Percentiles rank a stretch among this genome's conserved stretches.
These are phyloP conservation scores for Odontesthes bonariensis DNA, from an alignment of 2,113 vertebrate genomes.

Conservation along the genomic window DNA sequence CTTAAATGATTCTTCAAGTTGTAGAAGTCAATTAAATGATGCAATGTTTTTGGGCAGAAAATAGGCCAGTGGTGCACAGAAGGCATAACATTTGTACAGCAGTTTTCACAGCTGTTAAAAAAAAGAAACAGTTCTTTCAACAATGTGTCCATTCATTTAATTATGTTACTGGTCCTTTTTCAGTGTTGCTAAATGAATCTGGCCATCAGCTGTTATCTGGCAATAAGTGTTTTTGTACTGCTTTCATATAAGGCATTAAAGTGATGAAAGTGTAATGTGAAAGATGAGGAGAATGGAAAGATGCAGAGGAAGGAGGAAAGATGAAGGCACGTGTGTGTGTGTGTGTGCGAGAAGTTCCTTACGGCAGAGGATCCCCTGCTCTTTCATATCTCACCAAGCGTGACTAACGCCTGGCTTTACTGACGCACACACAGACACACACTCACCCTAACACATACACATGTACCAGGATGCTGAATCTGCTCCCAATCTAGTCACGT, in stretches of 20 bases:
- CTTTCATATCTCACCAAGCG: constrained; percentile 78
- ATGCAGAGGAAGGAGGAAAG: constrained; percentile 32
- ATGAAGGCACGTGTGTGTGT: constrained; percentile 60
- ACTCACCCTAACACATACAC: constrained; percentile 26
- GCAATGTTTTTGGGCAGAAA: background rate
- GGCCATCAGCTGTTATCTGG: constrained; percentile 42
- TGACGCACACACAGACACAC: constrained; percentile 33
- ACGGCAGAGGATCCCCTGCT: constrained; percentile 76
- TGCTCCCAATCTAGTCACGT: constrained; percentile 71
- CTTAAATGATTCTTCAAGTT: background rate
- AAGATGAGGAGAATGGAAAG: constrained; percentile 42
- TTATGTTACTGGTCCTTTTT: constrained; percentile 5
- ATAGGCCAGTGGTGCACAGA: background rate
- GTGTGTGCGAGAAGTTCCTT: constrained; percentile 66
- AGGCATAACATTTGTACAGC: background rate
- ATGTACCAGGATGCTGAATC: constrained; percentile 65
- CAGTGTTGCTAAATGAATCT: constrained; percentile 10
- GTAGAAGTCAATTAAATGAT: background rate
- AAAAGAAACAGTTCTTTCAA: background rate
- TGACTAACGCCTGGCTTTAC: constrained; percentile 71
- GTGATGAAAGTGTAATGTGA: constrained; percentile 29
- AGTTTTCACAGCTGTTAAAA: background rate
- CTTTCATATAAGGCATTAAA: constrained; percentile 28
- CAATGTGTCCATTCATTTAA: background rate
- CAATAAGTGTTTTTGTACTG: constrained; percentile 21